phyloP scores from a whole-genome alignment of 2,888 invertebrate genomes.

The Lordiphosa fenestrarum region DNA sequence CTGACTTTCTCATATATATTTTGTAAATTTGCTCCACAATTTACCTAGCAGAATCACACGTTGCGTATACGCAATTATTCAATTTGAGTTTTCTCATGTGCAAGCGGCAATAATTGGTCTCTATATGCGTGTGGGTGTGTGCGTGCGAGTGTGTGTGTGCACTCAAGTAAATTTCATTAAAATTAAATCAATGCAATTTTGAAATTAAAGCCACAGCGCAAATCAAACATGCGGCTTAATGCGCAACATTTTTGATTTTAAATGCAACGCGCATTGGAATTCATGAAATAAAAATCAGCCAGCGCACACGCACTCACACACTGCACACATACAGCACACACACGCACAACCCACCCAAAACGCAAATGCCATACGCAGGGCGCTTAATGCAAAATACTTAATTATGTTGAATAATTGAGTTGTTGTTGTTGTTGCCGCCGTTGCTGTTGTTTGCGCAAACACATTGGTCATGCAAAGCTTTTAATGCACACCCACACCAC shows the following conservation, averaged over 20 bases:
- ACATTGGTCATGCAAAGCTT: slow-evolving; percentile 68
- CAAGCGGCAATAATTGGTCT: slow-evolving; percentile 33
- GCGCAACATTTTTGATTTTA: slow-evolving; percentile 68
- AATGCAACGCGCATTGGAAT: slow-evolving; percentile 60
- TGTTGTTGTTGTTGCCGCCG: slow-evolving; percentile 49
- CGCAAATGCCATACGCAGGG: slow-evolving; percentile 42
- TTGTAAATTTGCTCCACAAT: slow-evolving; percentile 16
- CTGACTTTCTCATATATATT: neutral
- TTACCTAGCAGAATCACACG: slow-evolving; percentile 15
- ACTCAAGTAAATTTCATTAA: slow-evolving; percentile 61
- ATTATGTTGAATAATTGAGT: slow-evolving; percentile 77
- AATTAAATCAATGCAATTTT: slow-evolving; percentile 62
- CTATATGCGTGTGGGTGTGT: slow-evolving; percentile 5
- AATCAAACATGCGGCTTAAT: slow-evolving; percentile 66
- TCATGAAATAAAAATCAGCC: slow-evolving; percentile 65
- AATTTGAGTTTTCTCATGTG: slow-evolving; percentile 46
- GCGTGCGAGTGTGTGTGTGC: neutral
- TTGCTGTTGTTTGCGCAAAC: slow-evolving; percentile 54
- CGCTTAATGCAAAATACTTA: slow-evolving; percentile 75
- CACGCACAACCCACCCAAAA: slow-evolving; percentile 17
- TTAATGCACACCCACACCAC: slow-evolving; percentile 61
- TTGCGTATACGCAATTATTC: slow-evolving; percentile 54
- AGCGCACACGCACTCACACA: slow-evolving; percentile 18
- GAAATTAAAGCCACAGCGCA: slow-evolving; percentile 62
- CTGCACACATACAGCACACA: slow-evolving; percentile 12